Conservation (phyloP, 1,140 invertebrate genomes). For the Drosophila gunungcola region DNA sequence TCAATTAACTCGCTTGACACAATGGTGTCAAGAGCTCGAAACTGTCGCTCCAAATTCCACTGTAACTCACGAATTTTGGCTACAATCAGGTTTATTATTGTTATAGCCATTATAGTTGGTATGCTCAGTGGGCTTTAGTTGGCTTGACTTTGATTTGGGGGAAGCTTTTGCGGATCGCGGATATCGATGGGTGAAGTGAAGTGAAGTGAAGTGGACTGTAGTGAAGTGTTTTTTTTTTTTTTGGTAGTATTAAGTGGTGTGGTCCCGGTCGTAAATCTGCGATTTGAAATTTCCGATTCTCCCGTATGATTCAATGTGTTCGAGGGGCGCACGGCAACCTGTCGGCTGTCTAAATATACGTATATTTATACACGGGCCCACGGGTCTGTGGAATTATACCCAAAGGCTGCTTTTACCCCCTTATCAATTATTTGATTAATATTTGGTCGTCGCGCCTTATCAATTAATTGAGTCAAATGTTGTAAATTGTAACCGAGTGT, state of each 20-base stretch:
- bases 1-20: background rate
- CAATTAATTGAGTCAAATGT: slow-evolving; percentile 60
- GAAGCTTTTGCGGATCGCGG: background rate
- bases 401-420: slow-evolving; percentile 1
- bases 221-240: background rate
- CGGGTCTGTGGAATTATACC: slow-evolving; percentile 29
- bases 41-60: slow-evolving; percentile 12
- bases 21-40: slow-evolving; percentile 24
- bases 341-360: slow-evolving; percentile 33
- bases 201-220: slow-evolving; percentile 12
- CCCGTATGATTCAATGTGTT: slow-evolving; percentile 47
- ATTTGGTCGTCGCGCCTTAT: slow-evolving; percentile 48
- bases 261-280: slow-evolving; percentile 37
- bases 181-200: slow-evolving; percentile 1
- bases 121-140: background rate
- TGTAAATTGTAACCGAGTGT: slow-evolving; percentile 43
- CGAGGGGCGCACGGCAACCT: slow-evolving; percentile 45
- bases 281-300: slow-evolving; percentile 12
- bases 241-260: background rate
- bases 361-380: background rate
- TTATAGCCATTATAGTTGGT: background rate
- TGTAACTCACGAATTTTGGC: slow-evolving; percentile 5
- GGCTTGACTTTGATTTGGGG: background rate
- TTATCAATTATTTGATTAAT: slow-evolving; percentile 66
- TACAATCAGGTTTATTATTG: background rate